Evolutionary conservation across 2,888 invertebrate genomes (phyloP), one percentile per base, ranked within the genome.

Genomic region (Pristionchus mayeri): DNA sequence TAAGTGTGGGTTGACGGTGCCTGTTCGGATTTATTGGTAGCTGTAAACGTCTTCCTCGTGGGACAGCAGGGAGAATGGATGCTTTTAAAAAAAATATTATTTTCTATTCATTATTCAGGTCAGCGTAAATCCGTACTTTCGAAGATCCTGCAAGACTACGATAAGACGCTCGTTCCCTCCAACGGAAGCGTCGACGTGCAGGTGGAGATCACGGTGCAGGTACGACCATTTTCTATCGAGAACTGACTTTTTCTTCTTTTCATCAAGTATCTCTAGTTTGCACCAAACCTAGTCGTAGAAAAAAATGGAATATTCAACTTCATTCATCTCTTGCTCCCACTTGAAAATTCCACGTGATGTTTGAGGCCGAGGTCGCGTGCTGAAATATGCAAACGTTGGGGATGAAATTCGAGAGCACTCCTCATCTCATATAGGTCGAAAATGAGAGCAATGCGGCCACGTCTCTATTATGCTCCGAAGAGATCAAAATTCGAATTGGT

Each of bases 191-290:
- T 92, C 13, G 67, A 86, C 81, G 92, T 92, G 27, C 88, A 87
- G 67, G 92, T 92, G 3, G 92, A 92, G 80, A 75, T 92, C 71
- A 92, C 92, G 40, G 91, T 92, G 7, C 92, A 92, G 88, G 90
- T 90, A 76, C 50, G 84, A 4, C 24, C 21, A 30, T 16, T 16
- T 7, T 4, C 18, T 18, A 63, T 34, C 63, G 63, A 63, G 18
- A 6, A 63, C 63, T 75, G 48, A 44, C 75, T 48, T 48, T 44
- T 21, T 44, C 13, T 44, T 44, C 44, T n/a, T n/a, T n/a, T n/a
- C n/a, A n/a, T n/a, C n/a, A n/a, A n/a, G n/a, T n/a, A n/a, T n/a
- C n/a, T n/a, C n/a, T n/a, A n/a, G n/a, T n/a, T n/a, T n/a, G n/a
- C n/a, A n/a, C n/a, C n/a, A n/a, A n/a, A n/a, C n/a, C n/a, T n/a